Evolutionary conservation across 2,888 invertebrate genomes (phyloP).

Genomic region (Volucella zonaria): DNA sequence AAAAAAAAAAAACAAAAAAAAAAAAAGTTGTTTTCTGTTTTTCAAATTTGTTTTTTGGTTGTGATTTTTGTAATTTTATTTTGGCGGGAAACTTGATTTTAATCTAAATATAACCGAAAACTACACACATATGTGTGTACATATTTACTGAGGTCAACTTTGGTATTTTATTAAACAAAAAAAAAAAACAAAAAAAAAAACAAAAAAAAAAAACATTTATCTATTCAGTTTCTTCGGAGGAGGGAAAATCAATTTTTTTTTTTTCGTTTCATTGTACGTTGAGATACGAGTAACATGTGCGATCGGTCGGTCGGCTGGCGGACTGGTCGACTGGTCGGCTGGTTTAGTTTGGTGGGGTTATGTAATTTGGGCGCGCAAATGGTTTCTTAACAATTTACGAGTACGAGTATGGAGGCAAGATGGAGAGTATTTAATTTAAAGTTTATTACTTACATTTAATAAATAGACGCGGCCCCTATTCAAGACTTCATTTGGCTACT

Average conservation of each 20-base stretch:
- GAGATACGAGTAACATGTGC: not conserved
- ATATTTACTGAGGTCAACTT: slow-evolving; percentile 55
- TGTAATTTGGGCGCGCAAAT: slow-evolving; percentile 57
- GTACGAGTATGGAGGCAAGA: not conserved
- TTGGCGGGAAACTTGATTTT: slow-evolving; percentile 58
- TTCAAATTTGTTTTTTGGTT: slow-evolving; percentile 13
- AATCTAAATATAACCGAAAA: slow-evolving; percentile 52
- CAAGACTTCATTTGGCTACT: slow-evolving; percentile 40
- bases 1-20: too few relatives aligned
- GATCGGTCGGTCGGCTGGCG: too few relatives aligned
- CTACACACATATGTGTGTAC: slow-evolving; percentile 26
- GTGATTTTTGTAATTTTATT: slow-evolving; percentile 37
- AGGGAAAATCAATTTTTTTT: slow-evolving; percentile 8
- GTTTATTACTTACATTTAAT: slow-evolving; percentile 26
- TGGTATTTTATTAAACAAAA: slow-evolving; percentile 13
- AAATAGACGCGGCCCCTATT: slow-evolving; percentile 54
- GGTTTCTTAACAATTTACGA: not conserved
- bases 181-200: not conserved
- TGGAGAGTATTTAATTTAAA: slow-evolving; percentile 17
- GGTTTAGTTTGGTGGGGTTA: slow-evolving; percentile 24
- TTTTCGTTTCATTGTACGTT: not conserved
- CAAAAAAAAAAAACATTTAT: not conserved
- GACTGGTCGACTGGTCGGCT: too few relatives aligned
- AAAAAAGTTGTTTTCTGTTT: too few relatives aligned
- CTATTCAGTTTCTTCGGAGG: slow-evolving; percentile 5